A percentile compares a stretch with the other conserved stretches of the same genome.
Evolutionary conservation across 2,888 invertebrate species (phyloP).

Genomic region (Spodoptera littoralis): DNA sequence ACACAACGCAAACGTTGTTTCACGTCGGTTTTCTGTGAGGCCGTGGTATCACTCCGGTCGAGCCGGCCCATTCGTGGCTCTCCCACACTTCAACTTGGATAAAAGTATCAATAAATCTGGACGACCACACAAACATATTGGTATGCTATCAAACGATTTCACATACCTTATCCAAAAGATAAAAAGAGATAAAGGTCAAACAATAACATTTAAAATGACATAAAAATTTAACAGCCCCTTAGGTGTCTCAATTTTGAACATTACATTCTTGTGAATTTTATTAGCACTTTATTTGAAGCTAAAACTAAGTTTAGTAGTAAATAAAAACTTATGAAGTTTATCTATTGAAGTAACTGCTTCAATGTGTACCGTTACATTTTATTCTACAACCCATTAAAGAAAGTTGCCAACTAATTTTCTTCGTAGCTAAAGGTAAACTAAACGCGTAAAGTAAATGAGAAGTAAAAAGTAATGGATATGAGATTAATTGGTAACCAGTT

Average conservation of each 20-base stretch:
- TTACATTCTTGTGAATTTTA: constrained; percentile 42
- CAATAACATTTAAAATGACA: constrained; percentile 39
- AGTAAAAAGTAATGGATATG: neutral
- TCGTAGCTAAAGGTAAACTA: constrained; percentile 19
- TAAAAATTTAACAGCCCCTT: constrained; percentile 41
- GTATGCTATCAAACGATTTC: constrained; percentile 19
- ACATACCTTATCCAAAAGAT: constrained; percentile 25
- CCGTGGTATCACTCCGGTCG: too few relatives aligned
- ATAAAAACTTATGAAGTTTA: constrained; percentile 54
- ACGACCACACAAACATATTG: constrained; percentile 12
- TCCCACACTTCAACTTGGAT: too few relatives aligned
- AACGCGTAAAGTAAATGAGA: constrained; percentile 16
- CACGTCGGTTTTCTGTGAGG: too few relatives aligned
- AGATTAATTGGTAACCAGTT: neutral
- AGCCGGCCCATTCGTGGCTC: too few relatives aligned
- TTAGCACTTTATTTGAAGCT: constrained; percentile 49
- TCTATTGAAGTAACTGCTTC: constrained; percentile 43
- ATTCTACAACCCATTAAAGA: constrained; percentile 44
- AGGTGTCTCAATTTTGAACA: constrained; percentile 35
- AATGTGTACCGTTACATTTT: constrained; percentile 44
- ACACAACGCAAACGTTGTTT: too few relatives aligned
- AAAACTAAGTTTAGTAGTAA: constrained; percentile 52
- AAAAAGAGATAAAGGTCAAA: constrained; percentile 23
- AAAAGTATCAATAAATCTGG: too few relatives aligned
- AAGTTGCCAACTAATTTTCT: constrained; percentile 37